Evolutionary conservation across 2,797 vertebrate species (phyloP), one percentile per base, ranked within the genome.

Genomic region (Oreochromis mossambicus): DNA sequence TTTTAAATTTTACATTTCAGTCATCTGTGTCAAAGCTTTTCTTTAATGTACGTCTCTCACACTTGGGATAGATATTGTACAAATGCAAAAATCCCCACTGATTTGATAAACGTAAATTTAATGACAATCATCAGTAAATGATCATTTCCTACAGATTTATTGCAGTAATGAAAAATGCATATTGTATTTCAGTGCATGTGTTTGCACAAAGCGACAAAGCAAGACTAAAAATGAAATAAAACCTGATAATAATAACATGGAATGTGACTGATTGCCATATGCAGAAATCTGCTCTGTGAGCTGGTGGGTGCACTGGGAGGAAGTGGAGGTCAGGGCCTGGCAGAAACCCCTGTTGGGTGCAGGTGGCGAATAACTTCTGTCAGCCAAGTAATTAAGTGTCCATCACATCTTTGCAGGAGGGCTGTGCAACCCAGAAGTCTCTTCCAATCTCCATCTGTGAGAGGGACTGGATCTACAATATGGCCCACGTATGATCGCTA

Each of bases 371-470:
- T 94, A 93, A 93, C 94, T 94, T 93, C 94, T 94, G 95, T 95
- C 95, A 95, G 95, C 95, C 95, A 96, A 96, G 95, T 96, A 96
- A 96, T 96, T 96, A 96, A 95, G 93, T 96, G 95, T 95, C 95
- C 94, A 94, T 96, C 95, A 95, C 93, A 91, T 92, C 90, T 87
- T 93, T 83, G 94, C 92, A 92, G 95, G 95, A 92, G 93, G 93
- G 90, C 92, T 87, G 80, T 81, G 91, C 88, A 89, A 87, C 89
- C 90, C 92, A 92, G 80, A 93, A 92, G 90, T 85, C 85, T 90
- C 86, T 85, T 92, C 91, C 92, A 90, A 86, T 89, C 84, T 93
- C 95, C 95, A 94, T 95, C 95, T 96, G 95, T 93, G 93, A 92
- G 79, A 76, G 75, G 61, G 85, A 85, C 86, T 91, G 87, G 83